These are phyloP conservation scores for Brachyopa scutellaris DNA, from an alignment of 2,888 invertebrate genomes.

Conservation along the genomic window DNA sequence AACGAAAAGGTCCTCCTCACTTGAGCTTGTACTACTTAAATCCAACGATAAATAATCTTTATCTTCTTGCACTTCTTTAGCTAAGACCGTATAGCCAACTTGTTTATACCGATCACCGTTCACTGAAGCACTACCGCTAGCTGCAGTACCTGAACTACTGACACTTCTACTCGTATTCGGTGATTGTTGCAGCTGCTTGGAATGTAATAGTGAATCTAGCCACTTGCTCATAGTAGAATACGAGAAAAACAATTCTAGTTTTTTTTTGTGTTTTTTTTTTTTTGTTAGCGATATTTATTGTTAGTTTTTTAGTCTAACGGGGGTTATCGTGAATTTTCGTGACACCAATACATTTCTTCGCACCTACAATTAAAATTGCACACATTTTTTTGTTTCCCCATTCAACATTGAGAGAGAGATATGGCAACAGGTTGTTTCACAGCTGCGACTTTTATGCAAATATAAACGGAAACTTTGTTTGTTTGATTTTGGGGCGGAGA, in stretches of 20 bases:
- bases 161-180: constrained; percentile 36
- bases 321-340: constrained; percentile 44
- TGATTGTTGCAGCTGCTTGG: constrained; percentile 48
- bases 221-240: constrained; percentile 65
- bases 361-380: constrained; percentile 46
- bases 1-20: constrained; percentile 61
- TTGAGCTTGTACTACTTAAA: constrained; percentile 49
- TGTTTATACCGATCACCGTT: constrained; percentile 59
- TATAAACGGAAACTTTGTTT: constrained; percentile 30
- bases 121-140: constrained; percentile 46
- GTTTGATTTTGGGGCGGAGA: constrained; percentile 7
- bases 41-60: constrained; percentile 45
- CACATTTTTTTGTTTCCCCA: constrained; percentile 11
- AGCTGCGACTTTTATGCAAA: constrained; percentile 38
- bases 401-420: too few relatives aligned
- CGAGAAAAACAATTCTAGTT: constrained; percentile 10
- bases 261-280: constrained; percentile 10
- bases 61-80: constrained; percentile 27
- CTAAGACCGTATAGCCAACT: constrained; percentile 52
- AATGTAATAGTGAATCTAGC: constrained; percentile 51
- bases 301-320: background rate
- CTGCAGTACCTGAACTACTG: constrained; percentile 49
- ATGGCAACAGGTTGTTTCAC: constrained; percentile 40
- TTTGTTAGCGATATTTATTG: background rate
- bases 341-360: constrained; percentile 59